A percentile compares a stretch with the other conserved stretches of the same genome.
Evolutionary conservation across 2,888 invertebrate species (phyloP).

Genomic region (Meteorus colon): DNA sequence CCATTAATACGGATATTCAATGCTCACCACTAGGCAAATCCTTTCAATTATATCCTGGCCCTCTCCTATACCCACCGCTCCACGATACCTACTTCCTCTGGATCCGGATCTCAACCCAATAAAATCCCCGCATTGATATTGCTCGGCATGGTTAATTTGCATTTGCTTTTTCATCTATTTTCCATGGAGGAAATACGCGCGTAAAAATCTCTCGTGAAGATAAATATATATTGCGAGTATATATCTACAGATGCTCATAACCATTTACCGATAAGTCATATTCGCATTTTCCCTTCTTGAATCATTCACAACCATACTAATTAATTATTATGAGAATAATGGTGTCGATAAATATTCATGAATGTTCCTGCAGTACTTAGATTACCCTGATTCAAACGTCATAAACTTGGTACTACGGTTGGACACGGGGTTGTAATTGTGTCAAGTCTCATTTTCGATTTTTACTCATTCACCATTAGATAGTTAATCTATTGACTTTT

Average conservation of each 20-base stretch:
- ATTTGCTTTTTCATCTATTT: constrained; percentile 24
- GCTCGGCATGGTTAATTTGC: constrained; percentile 23
- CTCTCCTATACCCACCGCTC: background rate
- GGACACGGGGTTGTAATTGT: too few species aligned
- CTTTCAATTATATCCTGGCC: constrained; percentile 27
- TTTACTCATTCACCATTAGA: too few species aligned
- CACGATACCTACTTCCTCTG: background rate
- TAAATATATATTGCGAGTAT: background rate
- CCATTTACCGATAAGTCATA: too few species aligned
- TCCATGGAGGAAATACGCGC: background rate
- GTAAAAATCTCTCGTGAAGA: background rate
- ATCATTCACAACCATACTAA: too few species aligned
- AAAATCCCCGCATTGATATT: constrained; percentile 29
- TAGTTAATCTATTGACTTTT: too few species aligned
- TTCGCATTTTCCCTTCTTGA: too few species aligned
- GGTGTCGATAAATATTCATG: too few species aligned
- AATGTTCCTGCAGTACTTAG: too few species aligned
- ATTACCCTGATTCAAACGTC: too few species aligned
- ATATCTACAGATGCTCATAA: background rate
- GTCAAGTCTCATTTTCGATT: too few species aligned
- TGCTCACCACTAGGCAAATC: constrained; percentile 31
- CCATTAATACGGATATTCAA: constrained; percentile 34
- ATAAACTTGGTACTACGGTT: too few species aligned
- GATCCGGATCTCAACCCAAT: constrained; percentile 17
- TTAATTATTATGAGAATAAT: too few species aligned